Evolutionary conservation across 1,140 invertebrate species (phyloP).

Genomic region (Drosophila eugracilis): DNA sequence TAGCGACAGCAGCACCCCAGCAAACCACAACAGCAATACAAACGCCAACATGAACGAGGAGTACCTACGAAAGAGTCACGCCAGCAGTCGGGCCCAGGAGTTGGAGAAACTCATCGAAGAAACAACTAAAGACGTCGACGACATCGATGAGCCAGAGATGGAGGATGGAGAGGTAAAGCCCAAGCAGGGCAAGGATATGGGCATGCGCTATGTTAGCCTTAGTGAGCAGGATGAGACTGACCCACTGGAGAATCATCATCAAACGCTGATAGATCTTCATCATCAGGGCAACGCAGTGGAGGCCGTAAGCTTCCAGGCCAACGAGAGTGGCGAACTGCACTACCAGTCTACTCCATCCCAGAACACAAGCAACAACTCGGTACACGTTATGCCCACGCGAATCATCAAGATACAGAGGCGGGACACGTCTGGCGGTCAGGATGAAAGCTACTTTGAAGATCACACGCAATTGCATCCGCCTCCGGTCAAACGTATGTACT

Average conservation of each 20-base stretch:
- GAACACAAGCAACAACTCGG: constrained; percentile 30
- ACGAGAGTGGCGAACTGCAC: constrained; percentile 66
- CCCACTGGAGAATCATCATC: constrained; percentile 53
- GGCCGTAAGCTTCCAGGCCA: constrained; percentile 70
- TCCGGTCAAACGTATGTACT: constrained; percentile 67
- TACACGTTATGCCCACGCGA: constrained; percentile 69
- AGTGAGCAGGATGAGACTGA: constrained; percentile 55
- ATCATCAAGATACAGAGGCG: constrained; percentile 77
- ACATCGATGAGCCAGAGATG: constrained; percentile 67
- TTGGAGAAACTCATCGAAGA: constrained; percentile 82
- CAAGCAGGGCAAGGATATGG: constrained; percentile 62
- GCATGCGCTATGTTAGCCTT: constrained; percentile 50
- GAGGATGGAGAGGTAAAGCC: constrained; percentile 68
- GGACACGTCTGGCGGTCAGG: constrained; percentile 51
- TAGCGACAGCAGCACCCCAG: constrained; percentile 28
- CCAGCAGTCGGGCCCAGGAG: constrained; percentile 67
- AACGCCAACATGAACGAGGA: constrained; percentile 69
- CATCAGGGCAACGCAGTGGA: constrained; percentile 50
- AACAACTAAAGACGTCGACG: constrained; percentile 84
- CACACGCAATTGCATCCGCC: constrained; percentile 51
- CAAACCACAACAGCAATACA: constrained; percentile 6
- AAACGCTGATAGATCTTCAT: constrained; percentile 60
- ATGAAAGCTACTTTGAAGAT: constrained; percentile 66
- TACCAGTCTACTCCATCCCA: constrained; percentile 51
- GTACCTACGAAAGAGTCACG: constrained; percentile 60